Evolutionary conservation across 1,140 invertebrate species (phyloP).

Genomic region (Brachionus rubens): DNA sequence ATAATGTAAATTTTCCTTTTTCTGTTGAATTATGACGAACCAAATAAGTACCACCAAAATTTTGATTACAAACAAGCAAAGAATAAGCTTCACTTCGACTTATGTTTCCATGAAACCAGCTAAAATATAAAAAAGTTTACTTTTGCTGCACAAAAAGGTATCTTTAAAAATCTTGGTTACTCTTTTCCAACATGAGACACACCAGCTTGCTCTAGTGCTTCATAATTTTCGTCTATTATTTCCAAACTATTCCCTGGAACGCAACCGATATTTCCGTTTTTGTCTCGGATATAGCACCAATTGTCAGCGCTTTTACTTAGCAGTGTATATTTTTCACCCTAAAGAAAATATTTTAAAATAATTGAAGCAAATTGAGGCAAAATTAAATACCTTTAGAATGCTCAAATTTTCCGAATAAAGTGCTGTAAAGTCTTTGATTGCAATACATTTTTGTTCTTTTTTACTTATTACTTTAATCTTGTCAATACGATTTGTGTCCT

Average conservation of each 20-base stretch:
- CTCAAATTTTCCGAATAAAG: constrained; percentile 19
- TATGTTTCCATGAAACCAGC: constrained; percentile 46
- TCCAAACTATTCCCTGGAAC: neutral
- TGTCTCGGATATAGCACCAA: constrained; percentile 8
- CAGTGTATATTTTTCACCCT: constrained; percentile 29
- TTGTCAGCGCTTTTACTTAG: neutral
- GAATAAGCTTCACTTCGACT: constrained; percentile 32
- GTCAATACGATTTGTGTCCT: neutral
- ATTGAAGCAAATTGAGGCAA: neutral
- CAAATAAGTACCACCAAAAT: constrained; percentile 9
- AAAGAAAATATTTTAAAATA: neutral
- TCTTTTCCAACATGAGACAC: neutral
- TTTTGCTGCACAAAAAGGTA: no score
- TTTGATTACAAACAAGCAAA: constrained; percentile 20
- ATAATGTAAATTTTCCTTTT: constrained; percentile 38
- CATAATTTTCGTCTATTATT: neutral
- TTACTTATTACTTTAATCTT: neutral
- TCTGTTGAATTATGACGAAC: constrained; percentile 24
- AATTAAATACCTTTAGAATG: neutral
- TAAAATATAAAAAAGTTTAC: neutral
- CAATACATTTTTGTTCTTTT: neutral
- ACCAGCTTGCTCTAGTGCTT: neutral
- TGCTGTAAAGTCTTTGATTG: neutral
- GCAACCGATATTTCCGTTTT: constrained; percentile 17
- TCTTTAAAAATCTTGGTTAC: neutral